phyloP scores from a whole-genome alignment of 2,113 vertebrate genomes.

The Myocastor coypus region DNA sequence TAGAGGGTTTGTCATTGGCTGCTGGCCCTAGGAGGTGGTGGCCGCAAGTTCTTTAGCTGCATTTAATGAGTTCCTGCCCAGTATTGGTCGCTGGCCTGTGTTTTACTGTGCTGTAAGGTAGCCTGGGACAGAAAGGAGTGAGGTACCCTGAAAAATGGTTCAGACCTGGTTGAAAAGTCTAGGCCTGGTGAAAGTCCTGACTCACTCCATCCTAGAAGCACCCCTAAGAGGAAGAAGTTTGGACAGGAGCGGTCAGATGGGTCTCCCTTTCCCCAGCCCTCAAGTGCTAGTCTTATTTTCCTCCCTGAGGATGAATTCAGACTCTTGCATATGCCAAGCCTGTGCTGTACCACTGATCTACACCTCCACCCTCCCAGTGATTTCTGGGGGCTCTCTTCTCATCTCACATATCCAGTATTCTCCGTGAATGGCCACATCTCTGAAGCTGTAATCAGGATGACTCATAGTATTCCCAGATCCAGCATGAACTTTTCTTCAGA shows the following conservation, averaged over 20 bases:
- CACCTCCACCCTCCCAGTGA: background rate
- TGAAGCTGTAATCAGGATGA: background rate
- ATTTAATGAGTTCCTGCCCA: background rate
- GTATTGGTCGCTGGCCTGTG: background rate
- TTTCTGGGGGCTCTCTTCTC: background rate
- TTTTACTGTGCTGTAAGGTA: background rate
- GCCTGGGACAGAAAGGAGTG: background rate
- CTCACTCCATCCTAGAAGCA: background rate
- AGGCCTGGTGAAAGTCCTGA: background rate
- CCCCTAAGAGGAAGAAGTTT: background rate
- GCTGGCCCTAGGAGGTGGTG: background rate
- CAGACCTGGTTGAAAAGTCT: background rate
- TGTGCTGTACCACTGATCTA: background rate
- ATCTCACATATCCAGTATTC: background rate
- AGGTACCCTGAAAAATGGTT: background rate
- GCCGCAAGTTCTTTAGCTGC: background rate
- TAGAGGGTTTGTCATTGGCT: background rate
- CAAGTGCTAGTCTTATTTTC: background rate
- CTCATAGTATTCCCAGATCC: background rate
- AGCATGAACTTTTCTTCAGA: conserved; percentile 23
- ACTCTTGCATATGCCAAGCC: background rate
- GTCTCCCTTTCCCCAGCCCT: background rate
- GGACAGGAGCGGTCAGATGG: background rate
- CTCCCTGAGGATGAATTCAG: background rate
- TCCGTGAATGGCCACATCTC: background rate